Evolutionary conservation across 2,113 vertebrate genomes (phyloP).

Genomic region (Jacana jacana): DNA sequence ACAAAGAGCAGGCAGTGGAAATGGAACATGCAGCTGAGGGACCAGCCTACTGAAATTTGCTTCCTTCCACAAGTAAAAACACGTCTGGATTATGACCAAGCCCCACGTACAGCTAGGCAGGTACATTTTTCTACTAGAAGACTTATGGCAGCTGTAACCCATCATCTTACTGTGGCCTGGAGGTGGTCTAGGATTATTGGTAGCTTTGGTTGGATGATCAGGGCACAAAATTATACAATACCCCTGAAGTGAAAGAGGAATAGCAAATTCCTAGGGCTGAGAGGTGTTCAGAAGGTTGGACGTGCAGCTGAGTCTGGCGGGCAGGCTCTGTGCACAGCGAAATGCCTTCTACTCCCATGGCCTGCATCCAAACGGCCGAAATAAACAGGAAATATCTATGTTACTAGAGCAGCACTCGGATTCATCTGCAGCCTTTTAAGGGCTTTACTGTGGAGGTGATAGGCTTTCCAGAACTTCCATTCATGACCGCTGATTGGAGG

Average conservation of each 20-base stretch:
- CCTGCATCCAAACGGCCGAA: slow-evolving; percentile 4
- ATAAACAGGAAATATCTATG: slow-evolving; percentile 66
- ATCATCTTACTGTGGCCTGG: not conserved
- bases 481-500: slow-evolving; percentile 39
- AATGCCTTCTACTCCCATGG: slow-evolving; percentile 28
- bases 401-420: slow-evolving; percentile 44
- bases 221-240: slow-evolving; percentile 12
- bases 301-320: not conserved
- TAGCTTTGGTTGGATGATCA: not conserved
- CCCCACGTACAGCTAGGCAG: not conserved
- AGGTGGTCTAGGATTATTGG: not conserved
- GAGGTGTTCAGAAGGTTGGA: not conserved
- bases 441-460: slow-evolving; percentile 21
- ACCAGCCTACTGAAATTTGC: not conserved
- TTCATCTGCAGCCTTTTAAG: slow-evolving; percentile 52
- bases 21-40: not conserved
- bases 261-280: not conserved
- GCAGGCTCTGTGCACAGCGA: not conserved
- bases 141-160: not conserved
- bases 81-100: not conserved
- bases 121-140: slow-evolving; percentile 4
- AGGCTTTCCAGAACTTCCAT: slow-evolving; percentile 45
- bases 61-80: slow-evolving; percentile 8
- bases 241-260: not conserved
- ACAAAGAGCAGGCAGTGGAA: not conserved